Conservation (phyloP, 2,113 vertebrate species). For the Misgurnus mizolepis region DNA sequence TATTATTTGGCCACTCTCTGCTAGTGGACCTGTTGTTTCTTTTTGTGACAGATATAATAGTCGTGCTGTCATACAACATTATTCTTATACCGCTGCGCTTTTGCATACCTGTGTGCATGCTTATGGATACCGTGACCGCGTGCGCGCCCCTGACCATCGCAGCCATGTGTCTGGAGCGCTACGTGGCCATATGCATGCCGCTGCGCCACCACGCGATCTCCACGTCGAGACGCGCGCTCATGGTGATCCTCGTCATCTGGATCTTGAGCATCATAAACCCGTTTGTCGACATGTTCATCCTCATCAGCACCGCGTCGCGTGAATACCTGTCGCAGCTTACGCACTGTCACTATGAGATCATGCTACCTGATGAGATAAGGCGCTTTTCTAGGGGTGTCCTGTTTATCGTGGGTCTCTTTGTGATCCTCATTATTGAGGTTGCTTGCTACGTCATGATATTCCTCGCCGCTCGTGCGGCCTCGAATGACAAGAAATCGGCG, state of each 20-base stretch:
- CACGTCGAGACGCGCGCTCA: conserved; percentile 25
- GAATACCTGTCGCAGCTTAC: conserved; percentile 39
- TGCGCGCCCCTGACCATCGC: conserved; percentile 51
- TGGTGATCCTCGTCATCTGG: conserved; percentile 41
- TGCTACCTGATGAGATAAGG: conserved; percentile 40
- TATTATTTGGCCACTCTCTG: conserved; percentile 59
- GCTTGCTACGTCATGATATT: conserved; percentile 58
- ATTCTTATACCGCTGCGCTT: conserved; percentile 41
- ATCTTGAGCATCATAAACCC: conserved; percentile 32
- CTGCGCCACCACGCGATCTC: conserved; percentile 47
- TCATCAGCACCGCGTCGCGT: conserved; percentile 21
- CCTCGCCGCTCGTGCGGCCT: conserved; percentile 46
- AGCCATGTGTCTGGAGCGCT: conserved; percentile 59
- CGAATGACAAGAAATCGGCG: conserved; percentile 47
- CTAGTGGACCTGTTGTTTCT: conserved; percentile 49
- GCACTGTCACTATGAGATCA: conserved; percentile 53
- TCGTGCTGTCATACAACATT: conserved; percentile 27
- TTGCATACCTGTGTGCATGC: conserved; percentile 53
- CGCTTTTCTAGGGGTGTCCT: conserved; percentile 8
- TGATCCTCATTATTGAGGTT: conserved; percentile 39
- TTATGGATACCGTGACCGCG: conserved; percentile 37
- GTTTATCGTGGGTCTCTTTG: conserved; percentile 17
- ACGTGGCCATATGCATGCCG: conserved; percentile 60
- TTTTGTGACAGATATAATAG: conserved; percentile 42
- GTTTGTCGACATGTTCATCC: conserved; percentile 45